Evolutionary conservation across 2,797 vertebrate genomes (phyloP).

Genomic region (Manis javanica): DNA sequence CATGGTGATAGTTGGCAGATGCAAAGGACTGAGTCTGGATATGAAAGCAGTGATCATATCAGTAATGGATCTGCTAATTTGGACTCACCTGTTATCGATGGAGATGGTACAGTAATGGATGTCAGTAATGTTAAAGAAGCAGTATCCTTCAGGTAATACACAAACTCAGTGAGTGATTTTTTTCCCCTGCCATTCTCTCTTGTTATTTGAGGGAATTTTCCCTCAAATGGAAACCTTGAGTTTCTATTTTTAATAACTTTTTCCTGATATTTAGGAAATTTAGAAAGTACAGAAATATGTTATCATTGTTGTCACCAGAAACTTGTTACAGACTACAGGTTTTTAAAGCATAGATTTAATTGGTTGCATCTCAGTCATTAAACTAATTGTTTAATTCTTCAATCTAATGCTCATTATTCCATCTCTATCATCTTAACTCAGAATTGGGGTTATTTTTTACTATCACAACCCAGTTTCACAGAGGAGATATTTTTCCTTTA

Average conservation of each 20-base stretch:
- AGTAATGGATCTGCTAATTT: conserved; percentile 94
- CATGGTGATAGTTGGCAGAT: conserved; percentile 93
- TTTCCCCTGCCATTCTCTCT: neutral
- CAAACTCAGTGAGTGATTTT: neutral
- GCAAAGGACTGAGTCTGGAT: conserved; percentile 96
- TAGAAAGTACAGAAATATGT: neutral
- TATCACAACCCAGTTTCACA: neutral
- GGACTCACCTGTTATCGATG: conserved; percentile 92
- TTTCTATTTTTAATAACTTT: neutral
- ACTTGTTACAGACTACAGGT: neutral
- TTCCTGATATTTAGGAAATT: conserved; percentile 12
- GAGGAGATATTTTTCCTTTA: neutral
- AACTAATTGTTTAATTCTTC: neutral
- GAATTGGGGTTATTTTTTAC: neutral
- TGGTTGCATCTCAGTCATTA: neutral
- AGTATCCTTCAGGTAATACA: conserved; percentile 88
- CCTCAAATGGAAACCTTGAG: too few species aligned
- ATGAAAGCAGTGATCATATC: conserved; percentile 95
- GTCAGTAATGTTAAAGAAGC: conserved; percentile 87
- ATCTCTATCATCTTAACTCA: neutral
- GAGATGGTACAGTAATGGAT: conserved; percentile 83
- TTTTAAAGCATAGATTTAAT: neutral
- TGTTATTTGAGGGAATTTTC: neutral
- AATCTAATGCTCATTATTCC: neutral
- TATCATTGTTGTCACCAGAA: neutral